Conservation (phyloP, 2,113 vertebrate species). For the Tetraodon nigroviridis region DNA sequence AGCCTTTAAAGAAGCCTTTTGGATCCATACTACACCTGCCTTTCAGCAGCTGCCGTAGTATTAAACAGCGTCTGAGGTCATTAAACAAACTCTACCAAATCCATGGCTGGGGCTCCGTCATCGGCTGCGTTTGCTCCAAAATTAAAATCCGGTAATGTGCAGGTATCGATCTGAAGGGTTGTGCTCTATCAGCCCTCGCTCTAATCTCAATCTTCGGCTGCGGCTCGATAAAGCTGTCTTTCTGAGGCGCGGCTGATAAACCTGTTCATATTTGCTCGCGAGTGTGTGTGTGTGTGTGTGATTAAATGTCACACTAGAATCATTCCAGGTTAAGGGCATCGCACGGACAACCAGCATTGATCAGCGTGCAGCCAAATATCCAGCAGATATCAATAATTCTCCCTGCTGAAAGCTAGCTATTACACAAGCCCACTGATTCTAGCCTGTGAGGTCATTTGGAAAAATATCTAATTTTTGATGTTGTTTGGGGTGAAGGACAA, state of each 20-base stretch:
- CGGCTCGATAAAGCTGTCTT: neutral
- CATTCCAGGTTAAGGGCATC: slow-evolving; percentile 1
- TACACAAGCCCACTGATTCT: too few species aligned
- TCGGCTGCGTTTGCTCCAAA: slow-evolving; percentile 1
- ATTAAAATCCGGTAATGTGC: slow-evolving; percentile 1
- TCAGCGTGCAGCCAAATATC: neutral
- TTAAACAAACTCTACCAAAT: slow-evolving; percentile 19
- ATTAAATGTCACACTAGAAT: slow-evolving; percentile 25
- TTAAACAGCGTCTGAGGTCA: slow-evolving; percentile 13
- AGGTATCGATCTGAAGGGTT: slow-evolving; percentile 6
- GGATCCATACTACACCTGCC: neutral
- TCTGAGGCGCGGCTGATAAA: slow-evolving; percentile 2
- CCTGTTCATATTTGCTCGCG: neutral
- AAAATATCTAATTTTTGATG: neutral
- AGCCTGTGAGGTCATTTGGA: too few species aligned
- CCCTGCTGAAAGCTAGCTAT: neutral
- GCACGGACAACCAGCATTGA: slow-evolving; percentile 16
- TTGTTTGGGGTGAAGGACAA: slow-evolving; percentile 3
- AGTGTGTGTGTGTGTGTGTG: neutral
- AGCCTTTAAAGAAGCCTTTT: slow-evolving; percentile 11
- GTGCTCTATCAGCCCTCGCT: neutral
- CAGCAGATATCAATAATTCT: neutral
- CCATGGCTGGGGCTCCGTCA: slow-evolving; percentile 5
- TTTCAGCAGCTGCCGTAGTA: neutral
- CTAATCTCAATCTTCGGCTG: neutral